Conservation (phyloP, 2,113 vertebrate genomes). For the Dasyprocta punctata region DNA sequence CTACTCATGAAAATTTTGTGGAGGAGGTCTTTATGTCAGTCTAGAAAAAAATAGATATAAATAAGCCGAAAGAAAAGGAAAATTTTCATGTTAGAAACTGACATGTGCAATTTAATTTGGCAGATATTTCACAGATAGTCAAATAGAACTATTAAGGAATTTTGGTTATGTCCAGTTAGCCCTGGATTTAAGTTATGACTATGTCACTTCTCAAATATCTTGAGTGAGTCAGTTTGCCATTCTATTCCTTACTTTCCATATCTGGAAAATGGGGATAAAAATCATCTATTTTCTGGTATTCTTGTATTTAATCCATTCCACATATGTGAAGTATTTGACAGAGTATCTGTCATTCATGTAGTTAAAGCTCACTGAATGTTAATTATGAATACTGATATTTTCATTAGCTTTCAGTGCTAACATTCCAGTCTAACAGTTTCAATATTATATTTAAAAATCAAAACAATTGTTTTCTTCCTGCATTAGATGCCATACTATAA, state of each 20-base stretch:
- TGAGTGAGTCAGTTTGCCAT: background rate
- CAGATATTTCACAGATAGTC: background rate
- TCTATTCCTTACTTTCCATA: background rate
- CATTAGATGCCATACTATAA: background rate
- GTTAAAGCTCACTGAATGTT: background rate
- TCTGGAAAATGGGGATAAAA: conserved; percentile 1
- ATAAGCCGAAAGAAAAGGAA: background rate
- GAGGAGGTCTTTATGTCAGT: background rate
- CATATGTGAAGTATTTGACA: background rate
- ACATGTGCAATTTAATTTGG: background rate
- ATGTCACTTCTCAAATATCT: background rate
- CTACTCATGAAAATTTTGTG: background rate
- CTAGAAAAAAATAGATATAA: background rate
- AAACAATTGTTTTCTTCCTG: background rate
- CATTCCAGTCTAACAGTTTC: background rate
- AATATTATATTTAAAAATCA: background rate
- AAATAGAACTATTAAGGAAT: background rate
- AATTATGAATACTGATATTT: background rate
- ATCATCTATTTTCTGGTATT: background rate
- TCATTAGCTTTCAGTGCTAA: conserved; percentile 25
- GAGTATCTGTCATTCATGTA: background rate
- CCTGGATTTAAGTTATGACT: background rate
- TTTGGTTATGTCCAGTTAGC: background rate
- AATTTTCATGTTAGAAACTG: background rate
- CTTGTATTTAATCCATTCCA: background rate